These are phyloP conservation scores for Hestina assimilis DNA, from an alignment of 1,140 invertebrate species.

Conservation along the genomic window DNA sequence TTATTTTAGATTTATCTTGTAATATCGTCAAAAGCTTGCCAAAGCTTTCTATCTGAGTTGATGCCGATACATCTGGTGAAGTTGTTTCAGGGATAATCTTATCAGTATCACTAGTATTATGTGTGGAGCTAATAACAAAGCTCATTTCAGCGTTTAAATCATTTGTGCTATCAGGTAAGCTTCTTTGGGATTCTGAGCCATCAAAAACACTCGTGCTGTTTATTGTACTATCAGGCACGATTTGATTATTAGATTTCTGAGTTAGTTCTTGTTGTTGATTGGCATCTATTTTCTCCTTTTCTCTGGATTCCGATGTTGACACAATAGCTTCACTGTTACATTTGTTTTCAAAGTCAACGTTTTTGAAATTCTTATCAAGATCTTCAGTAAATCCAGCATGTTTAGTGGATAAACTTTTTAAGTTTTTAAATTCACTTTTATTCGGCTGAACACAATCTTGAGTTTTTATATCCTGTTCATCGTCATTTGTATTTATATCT, in stretches of 20 bases:
- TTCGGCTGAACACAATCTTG: background rate
- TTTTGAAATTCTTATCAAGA: background rate
- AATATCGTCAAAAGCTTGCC: constrained; percentile 61
- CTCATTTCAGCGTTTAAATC: constrained; percentile 41
- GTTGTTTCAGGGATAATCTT: constrained; percentile 1
- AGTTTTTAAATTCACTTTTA: background rate
- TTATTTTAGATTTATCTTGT: constrained; percentile 67
- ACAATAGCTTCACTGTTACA: constrained; percentile 41
- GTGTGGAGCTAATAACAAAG: constrained; percentile 51
- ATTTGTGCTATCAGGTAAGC: constrained; percentile 50
- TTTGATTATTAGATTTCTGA: background rate
- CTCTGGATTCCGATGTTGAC: constrained; percentile 42
- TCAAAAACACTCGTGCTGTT: constrained; percentile 26
- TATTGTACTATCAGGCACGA: constrained; percentile 57
- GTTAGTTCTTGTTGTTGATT: background rate
- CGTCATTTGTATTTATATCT: background rate
- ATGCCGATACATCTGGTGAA: constrained; percentile 27
- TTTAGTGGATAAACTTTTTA: background rate
- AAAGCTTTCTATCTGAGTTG: constrained; percentile 38
- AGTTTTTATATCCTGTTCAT: background rate
- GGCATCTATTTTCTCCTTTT: background rate
- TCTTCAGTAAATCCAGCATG: too few species aligned
- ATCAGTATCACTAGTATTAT: constrained; percentile 32
- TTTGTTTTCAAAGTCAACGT: constrained; percentile 3
- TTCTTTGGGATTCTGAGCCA: constrained; percentile 20